phyloP scores from a whole-genome alignment of 2,797 vertebrate genomes.

The Amblyraja radiata region DNA sequence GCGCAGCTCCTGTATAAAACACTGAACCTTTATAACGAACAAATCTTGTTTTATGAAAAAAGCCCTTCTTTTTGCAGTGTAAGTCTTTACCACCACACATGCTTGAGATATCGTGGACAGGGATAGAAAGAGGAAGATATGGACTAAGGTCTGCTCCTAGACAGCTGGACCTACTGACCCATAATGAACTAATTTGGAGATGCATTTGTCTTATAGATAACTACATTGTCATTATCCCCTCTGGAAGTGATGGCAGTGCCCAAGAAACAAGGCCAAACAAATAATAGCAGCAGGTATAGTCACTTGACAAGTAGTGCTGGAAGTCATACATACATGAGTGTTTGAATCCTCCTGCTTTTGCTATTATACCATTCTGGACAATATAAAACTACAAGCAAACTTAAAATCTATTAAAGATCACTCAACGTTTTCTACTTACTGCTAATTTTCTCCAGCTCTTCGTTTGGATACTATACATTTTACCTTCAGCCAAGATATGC shows the following conservation, averaged over 20 bases:
- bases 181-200: background rate
- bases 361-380: background rate
- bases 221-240: background rate
- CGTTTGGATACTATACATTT: background rate
- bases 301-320: background rate
- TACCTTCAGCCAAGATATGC: background rate
- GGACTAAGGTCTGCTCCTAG: background rate
- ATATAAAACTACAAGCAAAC: background rate
- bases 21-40: slow-evolving; percentile 51
- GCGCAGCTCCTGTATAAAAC: slow-evolving; percentile 69
- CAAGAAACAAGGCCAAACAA: background rate
- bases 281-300: background rate
- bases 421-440: background rate
- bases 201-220: no score
- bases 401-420: background rate
- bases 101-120: background rate
- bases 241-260: background rate
- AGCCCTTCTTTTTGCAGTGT: background rate
- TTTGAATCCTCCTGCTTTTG: background rate
- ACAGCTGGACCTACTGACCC: slow-evolving; percentile 9
- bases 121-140: background rate
- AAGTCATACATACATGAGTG: background rate
- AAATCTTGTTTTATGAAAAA: slow-evolving; percentile 42
- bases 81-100: background rate
- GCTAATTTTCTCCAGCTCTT: background rate